Percentiles rank a stretch among this genome's conserved stretches.
These are phyloP conservation scores for Diuraphis noxia DNA, from an alignment of 1,140 invertebrate species.

Conservation along the genomic window DNA sequence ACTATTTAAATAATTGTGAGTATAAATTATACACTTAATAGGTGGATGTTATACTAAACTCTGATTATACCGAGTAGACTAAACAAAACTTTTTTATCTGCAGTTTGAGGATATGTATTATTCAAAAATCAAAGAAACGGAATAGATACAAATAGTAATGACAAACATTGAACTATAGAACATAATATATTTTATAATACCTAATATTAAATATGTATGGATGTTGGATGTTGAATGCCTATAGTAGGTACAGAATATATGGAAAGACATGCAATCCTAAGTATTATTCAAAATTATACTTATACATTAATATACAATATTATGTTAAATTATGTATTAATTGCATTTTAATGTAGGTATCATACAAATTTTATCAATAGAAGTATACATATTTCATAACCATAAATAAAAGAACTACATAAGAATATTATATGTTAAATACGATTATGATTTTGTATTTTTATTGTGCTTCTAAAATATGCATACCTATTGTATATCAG, in stretches of 20 bases:
- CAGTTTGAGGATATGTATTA: neutral
- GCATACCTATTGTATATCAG: neutral
- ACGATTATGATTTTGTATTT: neutral
- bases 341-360: too few relatives aligned
- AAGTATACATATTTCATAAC: neutral
- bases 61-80: neutral
- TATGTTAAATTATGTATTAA: neutral
- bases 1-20: neutral
- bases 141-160: neutral
- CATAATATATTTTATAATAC: neutral
- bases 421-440: neutral
- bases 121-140: neutral
- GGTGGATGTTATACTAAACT: neutral
- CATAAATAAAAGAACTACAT: neutral
- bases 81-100: neutral
- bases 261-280: neutral
- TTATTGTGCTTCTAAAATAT: neutral
- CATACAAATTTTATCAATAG: neutral
- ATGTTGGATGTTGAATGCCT: neutral
- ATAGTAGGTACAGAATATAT: neutral
- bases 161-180: neutral
- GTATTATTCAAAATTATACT: neutral
- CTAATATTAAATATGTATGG: neutral
- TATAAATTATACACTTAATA: constrained; percentile 11
- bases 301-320: neutral